Base-by-base conservation (phyloP, 2,888 invertebrate genomes). In the Neoitamus cyanurus region DNA sequence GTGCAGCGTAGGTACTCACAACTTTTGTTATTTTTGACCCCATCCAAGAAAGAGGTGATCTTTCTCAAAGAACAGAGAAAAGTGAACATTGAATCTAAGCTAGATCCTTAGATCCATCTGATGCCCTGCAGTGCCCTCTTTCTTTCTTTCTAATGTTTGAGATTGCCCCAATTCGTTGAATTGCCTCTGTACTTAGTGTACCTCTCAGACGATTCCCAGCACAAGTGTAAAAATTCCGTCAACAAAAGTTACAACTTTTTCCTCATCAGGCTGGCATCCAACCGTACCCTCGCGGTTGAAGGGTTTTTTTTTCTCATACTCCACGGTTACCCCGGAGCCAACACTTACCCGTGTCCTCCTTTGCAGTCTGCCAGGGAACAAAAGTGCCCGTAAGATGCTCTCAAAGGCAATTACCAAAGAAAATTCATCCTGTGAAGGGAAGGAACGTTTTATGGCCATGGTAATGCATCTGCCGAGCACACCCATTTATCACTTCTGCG, bases 391-490 rank as follows among this genome's bases (percentile, higher is more conserved):
- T 58, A 78, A 78, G 78, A 78, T 28, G 78, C 78, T 78, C 48
- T 78, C 58, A 58, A 78, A 78, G 48, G 58, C 78, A 78, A 78
- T 78, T 78, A 78, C 78, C 58, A 58, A 78, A 31, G 78, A 78
- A 78, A 78, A 78, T 78, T 78, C 20, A 78, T 78, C 58, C 48
- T 78, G 58, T 58, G 75, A 75, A 75, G 28, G 75, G 30, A 78
- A 78, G 30, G 48, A 78, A 58, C 48, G 31, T 78, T 78, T 58
- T 42, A 46, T 42, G 75, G 20, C 42, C 20, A 42, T 75, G 75
- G 42, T 42, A 42, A 75, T 78, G 78, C 78, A 78, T 78, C 78
- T 78, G 48, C 46, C 48, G 31, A 78, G 78, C 58, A 20, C 58
- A 48, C 15, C 48, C 78, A 58, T 48, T 78, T 46, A 78, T 78